Base-by-base conservation (phyloP, 1,140 invertebrate genomes). In the Holotrichia oblita region DNA sequence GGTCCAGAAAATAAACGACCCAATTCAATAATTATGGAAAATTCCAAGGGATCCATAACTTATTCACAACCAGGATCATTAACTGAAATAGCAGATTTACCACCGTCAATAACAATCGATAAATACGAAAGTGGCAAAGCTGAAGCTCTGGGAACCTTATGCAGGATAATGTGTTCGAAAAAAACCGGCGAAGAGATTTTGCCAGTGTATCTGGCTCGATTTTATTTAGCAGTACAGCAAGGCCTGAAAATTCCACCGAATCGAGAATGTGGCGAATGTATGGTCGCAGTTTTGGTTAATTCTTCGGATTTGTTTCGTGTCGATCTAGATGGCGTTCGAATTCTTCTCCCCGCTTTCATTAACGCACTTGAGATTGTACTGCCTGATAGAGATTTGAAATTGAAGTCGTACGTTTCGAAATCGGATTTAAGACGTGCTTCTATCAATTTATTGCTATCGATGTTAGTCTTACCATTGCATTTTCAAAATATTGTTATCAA, bases 141-240 rank as follows among this genome's bases (percentile, higher is more conserved):
- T 0, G 97, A 99, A 88, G 98, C 98, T 3, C 91, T 99, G 81
- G 98, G 97, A 0, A 94, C 97, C 6, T 87, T 99, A 6, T 99
- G 97, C 88, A 90, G 97, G 83, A 97, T 99, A 83, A 95, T 99
- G 84, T 99, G 97, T 87, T 93, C 97, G 0, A 98, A 99, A 87
- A 97, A 97, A 88, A 97, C 97, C 14, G 95, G 95, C 41, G 98
- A 99, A 89, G 94, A 97, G 84, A 97, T 99, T 80, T 88, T 98
- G 17, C 95, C 97, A 3, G 93, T 97, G 2, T 99, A 99, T 88
- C 90, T 99, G 81, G 95, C 98, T 0, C 90, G 98, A 40, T 99
- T 99, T 88, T 99, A 99, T 88, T 91, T 97, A 83, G 95, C 96
- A 9, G 88, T 99, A 80, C 93, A 95, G 22, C 83, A 85, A 76